These are phyloP conservation scores for Vanessa atalanta DNA, from an alignment of 1,140 invertebrate species.

Conservation along the genomic window DNA sequence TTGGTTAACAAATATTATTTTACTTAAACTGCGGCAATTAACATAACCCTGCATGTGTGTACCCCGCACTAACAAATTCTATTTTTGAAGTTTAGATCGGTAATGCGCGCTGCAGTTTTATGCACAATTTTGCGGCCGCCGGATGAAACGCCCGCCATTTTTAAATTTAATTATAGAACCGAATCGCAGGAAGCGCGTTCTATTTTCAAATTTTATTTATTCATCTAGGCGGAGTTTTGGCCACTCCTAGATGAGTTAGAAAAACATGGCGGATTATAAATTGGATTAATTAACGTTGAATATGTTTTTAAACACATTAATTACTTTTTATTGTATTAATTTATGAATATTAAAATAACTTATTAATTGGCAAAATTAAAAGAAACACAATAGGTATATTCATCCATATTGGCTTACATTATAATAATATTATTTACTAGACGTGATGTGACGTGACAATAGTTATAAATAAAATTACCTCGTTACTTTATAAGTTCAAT, in stretches of 20 bases:
- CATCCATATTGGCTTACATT: too few relatives aligned
- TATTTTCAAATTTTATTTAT: slow-evolving; percentile 75
- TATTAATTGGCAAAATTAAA: too few relatives aligned
- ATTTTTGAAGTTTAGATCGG: slow-evolving; percentile 78
- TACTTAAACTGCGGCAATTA: not conserved
- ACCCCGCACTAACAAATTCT: slow-evolving; percentile 61
- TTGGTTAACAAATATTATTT: not conserved
- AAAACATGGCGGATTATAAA: slow-evolving; percentile 36
- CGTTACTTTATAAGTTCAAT: not conserved
- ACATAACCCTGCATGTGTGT: slow-evolving; percentile 34
- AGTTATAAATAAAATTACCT: too few relatives aligned
- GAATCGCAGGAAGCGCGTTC: slow-evolving; percentile 72
- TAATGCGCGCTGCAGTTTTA: slow-evolving; percentile 74
- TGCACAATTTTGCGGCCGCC: slow-evolving; percentile 71
- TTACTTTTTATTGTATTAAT: too few relatives aligned
- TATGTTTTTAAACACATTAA: not conserved
- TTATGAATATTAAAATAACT: too few relatives aligned
- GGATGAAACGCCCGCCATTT: slow-evolving; percentile 75
- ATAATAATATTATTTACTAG: too few relatives aligned
- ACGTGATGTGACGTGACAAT: too few relatives aligned
- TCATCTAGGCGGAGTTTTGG: slow-evolving; percentile 67
- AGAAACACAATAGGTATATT: too few relatives aligned
- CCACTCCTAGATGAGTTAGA: slow-evolving; percentile 34
- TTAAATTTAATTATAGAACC: slow-evolving; percentile 74
- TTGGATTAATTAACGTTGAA: slow-evolving; percentile 24